Evolutionary conservation across 1,140 invertebrate genomes (phyloP).

Genomic region (Amyelois transitella): DNA sequence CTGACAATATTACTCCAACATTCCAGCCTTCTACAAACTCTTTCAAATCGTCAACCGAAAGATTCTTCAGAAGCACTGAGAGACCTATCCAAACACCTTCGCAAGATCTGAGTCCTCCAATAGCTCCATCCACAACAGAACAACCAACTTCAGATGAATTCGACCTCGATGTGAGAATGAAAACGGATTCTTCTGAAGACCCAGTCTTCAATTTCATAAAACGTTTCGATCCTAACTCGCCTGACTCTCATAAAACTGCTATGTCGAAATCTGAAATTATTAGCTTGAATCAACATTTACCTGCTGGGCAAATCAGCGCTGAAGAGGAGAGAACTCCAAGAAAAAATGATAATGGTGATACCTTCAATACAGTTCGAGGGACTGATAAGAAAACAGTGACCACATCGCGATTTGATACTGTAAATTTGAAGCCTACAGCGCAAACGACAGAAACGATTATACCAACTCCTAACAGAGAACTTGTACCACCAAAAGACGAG

Average conservation of each 20-base stretch:
- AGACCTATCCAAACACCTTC: slow-evolving; percentile 17
- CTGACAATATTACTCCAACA: slow-evolving; percentile 21
- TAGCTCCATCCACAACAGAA: slow-evolving; percentile 29
- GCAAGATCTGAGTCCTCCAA: slow-evolving; percentile 32
- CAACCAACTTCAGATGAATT: slow-evolving; percentile 20
- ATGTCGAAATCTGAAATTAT: slow-evolving; percentile 60
- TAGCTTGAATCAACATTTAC: slow-evolving; percentile 51
- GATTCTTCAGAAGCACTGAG: background rate
- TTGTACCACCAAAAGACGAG: slow-evolving; percentile 59
- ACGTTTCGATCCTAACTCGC: slow-evolving; percentile 62
- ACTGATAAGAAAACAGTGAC: slow-evolving; percentile 37
- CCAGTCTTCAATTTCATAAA: slow-evolving; percentile 64
- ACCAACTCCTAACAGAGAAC: slow-evolving; percentile 31
- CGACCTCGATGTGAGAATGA: slow-evolving; percentile 29
- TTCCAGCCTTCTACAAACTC: slow-evolving; percentile 7
- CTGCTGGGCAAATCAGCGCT: slow-evolving; percentile 46
- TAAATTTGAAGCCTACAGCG: slow-evolving; percentile 37
- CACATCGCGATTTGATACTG: slow-evolving; percentile 38
- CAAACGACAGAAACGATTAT: slow-evolving; percentile 15
- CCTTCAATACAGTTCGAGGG: slow-evolving; percentile 38
- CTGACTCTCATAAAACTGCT: slow-evolving; percentile 47
- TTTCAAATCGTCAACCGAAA: slow-evolving; percentile 8
- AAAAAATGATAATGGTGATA: slow-evolving; percentile 48
- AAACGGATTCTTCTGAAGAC: slow-evolving; percentile 22
- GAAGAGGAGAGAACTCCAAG: slow-evolving; percentile 53